phyloP scores from a whole-genome alignment of 2,888 invertebrate species.

The Drosophila neoperkinsi region DNA sequence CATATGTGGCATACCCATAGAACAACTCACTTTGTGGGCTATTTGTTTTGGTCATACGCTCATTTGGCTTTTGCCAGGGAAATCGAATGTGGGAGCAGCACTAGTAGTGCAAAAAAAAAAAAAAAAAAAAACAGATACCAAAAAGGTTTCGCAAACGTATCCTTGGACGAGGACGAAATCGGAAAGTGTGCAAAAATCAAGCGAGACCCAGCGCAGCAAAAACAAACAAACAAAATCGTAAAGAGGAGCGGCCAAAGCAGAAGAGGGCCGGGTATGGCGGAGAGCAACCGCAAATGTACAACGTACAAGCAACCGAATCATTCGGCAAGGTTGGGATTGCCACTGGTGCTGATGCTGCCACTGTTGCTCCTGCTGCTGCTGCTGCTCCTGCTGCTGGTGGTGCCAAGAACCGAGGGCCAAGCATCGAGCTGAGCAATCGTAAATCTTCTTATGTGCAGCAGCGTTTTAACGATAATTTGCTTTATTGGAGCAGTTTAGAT shows the following conservation, averaged over 20 bases:
- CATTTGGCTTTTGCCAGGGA: slow-evolving; percentile 65
- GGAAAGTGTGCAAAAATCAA: slow-evolving; percentile 69
- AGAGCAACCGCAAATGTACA: slow-evolving; percentile 61
- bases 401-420: slow-evolving; percentile 59
- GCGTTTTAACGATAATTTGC: slow-evolving; percentile 81
- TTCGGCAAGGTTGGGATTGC: slow-evolving; percentile 44
- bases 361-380: slow-evolving; percentile 21
- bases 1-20: slow-evolving; percentile 57
- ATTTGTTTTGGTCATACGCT: slow-evolving; percentile 80
- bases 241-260: not conserved
- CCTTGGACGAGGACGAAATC: slow-evolving; percentile 46
- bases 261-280: not conserved
- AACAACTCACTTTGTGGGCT: slow-evolving; percentile 80
- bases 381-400: slow-evolving; percentile 19
- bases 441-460: slow-evolving; percentile 81
- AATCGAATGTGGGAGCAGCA: slow-evolving; percentile 59
- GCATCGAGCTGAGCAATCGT: slow-evolving; percentile 75
- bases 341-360: slow-evolving; percentile 12
- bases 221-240: slow-evolving; percentile 60
- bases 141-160: slow-evolving; percentile 66
- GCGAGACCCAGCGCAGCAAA: slow-evolving; percentile 49
- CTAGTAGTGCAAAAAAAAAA: slow-evolving; percentile 16
- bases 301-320: slow-evolving; percentile 51
- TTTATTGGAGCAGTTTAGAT: slow-evolving; percentile 81
- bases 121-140: slow-evolving; percentile 12